Conservation (phyloP, 2,113 vertebrate genomes). For the Copsychus sechellarum region DNA sequence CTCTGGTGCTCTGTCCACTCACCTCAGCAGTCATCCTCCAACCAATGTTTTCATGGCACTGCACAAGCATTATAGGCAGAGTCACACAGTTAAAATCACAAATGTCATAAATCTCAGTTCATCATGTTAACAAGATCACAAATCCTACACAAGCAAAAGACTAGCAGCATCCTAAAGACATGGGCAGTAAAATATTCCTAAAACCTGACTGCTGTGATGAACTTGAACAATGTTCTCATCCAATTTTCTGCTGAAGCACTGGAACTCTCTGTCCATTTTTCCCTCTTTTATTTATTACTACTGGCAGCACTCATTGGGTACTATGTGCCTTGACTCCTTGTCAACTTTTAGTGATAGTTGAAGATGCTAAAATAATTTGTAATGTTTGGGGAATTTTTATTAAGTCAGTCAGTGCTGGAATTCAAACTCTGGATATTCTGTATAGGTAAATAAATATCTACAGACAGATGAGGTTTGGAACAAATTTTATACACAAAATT, state of each 20-base stretch:
- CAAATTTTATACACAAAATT: constrained; percentile 32
- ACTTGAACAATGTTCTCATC: not conserved
- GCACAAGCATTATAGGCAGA: not conserved
- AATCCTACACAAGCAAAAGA: not conserved
- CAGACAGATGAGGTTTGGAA: constrained; percentile 8
- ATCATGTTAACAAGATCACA: not conserved
- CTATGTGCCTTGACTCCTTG: not conserved
- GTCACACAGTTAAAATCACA: not conserved
- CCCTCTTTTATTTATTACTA: not conserved
- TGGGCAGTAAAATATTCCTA: not conserved
- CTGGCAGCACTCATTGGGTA: not conserved
- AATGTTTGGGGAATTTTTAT: not conserved
- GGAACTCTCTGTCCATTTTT: not conserved
- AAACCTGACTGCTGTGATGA: not conserved
- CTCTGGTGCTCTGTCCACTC: not conserved
- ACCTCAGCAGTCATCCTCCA: not conserved
- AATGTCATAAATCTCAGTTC: not conserved
- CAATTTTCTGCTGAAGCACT: not conserved
- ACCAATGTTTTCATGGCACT: not conserved
- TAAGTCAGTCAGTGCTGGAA: not conserved
- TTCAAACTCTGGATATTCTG: not conserved
- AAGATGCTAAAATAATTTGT: not conserved
- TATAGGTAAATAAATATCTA: constrained; percentile 5
- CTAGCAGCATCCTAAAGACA: not conserved
- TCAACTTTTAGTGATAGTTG: not conserved